phyloP scores from a whole-genome alignment of 1,140 invertebrate species.

The Pachypeltis micranthus region DNA sequence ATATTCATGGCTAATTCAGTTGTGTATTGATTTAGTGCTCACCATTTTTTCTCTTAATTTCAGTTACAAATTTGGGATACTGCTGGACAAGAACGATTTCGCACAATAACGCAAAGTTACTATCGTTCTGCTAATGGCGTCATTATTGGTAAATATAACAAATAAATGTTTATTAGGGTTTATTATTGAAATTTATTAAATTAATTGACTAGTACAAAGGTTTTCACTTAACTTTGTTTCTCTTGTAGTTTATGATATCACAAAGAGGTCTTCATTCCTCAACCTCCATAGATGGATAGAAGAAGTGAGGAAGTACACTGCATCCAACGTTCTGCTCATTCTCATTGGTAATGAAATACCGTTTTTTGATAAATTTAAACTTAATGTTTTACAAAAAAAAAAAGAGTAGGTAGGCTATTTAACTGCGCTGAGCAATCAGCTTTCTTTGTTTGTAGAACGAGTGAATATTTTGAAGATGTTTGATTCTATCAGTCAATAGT shows the following conservation, averaged over 20 bases:
- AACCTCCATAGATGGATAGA: constrained; percentile 87
- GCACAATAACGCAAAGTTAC: constrained; percentile 88
- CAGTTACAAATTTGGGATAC: constrained; percentile 91
- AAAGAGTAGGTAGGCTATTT: too few relatives aligned
- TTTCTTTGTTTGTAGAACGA: too few relatives aligned
- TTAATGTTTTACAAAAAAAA: too few relatives aligned
- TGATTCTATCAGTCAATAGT: too few relatives aligned
- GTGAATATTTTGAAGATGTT: too few relatives aligned
- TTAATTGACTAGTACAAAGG: not conserved
- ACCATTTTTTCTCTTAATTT: constrained; percentile 29
- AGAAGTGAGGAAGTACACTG: constrained; percentile 83
- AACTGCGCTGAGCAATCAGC: too few relatives aligned
- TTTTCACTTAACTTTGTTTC: constrained; percentile 18
- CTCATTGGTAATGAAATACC: constrained; percentile 81
- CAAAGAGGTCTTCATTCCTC: constrained; percentile 78
- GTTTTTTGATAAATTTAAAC: too few relatives aligned
- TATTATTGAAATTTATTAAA: too few relatives aligned
- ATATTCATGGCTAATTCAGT: constrained; percentile 16
- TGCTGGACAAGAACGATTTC: constrained; percentile 82
- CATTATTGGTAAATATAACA: constrained; percentile 53
- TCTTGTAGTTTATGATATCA: constrained; percentile 82
- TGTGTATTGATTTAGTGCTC: too few relatives aligned
- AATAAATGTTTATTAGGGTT: not conserved
- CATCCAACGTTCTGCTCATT: constrained; percentile 76
- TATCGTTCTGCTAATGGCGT: constrained; percentile 86